Evolutionary conservation across 2,797 vertebrate genomes (phyloP), one percentile per base, ranked within the genome.

Genomic region (Enteromius argenteus): DNA sequence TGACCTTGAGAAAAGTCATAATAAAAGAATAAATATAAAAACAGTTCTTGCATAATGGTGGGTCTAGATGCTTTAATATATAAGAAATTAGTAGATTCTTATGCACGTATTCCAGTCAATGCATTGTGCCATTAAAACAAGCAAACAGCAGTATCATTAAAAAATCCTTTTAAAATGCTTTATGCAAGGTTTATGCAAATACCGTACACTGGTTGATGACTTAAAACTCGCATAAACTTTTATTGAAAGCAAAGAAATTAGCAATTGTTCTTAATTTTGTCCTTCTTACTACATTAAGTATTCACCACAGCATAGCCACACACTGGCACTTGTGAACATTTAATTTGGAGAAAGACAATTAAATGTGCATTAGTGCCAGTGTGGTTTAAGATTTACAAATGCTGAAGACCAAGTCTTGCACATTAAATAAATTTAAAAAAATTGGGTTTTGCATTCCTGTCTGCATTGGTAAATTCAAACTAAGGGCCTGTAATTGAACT

Each of bases 361-460:
- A 83, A 83, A 83, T 44, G 73, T 44, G 72, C 73, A 68, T 83
- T 77, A 68, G 81, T 68, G 49, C 73, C 62, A 83, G 32, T 44
- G 35, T 30, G 46, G 17, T 77, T 30, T 83, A 49, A 58, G 62
- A 77, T 83, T 39, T 67, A 35, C 27, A 67, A 83, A 76, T 30
- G 72, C 44, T 75, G 44, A 82, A 14, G 42, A 74, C 49, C 8
- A 46, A 14, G 13, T 66, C 37, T 74, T 75, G 44, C 42, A 67
- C 23, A 27, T 6, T 67, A 67, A 44, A 75, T 75, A 83, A 75
- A 83, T 56, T n/a, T 21, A 68, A 67, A 56, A 3, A n/a, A 67
- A 27, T 42, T 3, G 23, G 53, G 51, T 58, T 72, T 73, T 30
- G 32, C 66, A 69, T 58, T 72, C 44, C 79, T 60, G 42, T 30